Evolutionary conservation across 2,888 invertebrate genomes (phyloP), one percentile per base, ranked within the genome.

Genomic region (Piscicola geometra): DNA sequence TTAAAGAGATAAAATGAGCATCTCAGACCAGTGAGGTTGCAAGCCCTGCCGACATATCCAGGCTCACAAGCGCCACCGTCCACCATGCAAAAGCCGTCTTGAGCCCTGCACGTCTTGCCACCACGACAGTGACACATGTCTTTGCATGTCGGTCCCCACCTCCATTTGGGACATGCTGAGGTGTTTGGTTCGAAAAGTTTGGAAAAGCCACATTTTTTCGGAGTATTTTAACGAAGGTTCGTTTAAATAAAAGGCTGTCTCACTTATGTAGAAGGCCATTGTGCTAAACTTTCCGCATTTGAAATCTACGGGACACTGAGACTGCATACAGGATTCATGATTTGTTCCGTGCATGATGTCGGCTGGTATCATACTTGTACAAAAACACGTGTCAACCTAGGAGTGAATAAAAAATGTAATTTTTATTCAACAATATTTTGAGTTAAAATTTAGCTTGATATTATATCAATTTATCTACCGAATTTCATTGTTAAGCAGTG

Each of bases 1-100:
- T n/a, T 3, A 32, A 30, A 12, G 32, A 3, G 32, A 41, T 71
- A 12, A 35, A 41, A 41, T 2, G 36, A 32, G 33, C 18, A 3
- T 35, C 2, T 67, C 28, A 67, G 52, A 73, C 73, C 73, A 35
- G 73, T 64, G 35, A 73, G 56, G 73, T 73, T 73, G 73, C 73
- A 73, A 36, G 73, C 60, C 32, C 33, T 73, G n/a, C 73, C 73
- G 15, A 73, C 32, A n/a, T 36, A 73, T 1, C 64, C 64, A 0
- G 5, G 21, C 21, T 64, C 33, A 52, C 73, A 73, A 25, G n/a
- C 35, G 18, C 30, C 60, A 30, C 64, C 36, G n/a, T 52, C 41
- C 3, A 2, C 15, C 32, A 64, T 25, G 64, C 73, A 73, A 5
- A 64, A 64, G 9, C 73, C 73, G 41, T 73, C 73, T 18, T 32